These are phyloP conservation scores for Ophioderma brevispina DNA, from an alignment of 35 echinoderm and acorn worm species.

Conservation along the genomic window DNA sequence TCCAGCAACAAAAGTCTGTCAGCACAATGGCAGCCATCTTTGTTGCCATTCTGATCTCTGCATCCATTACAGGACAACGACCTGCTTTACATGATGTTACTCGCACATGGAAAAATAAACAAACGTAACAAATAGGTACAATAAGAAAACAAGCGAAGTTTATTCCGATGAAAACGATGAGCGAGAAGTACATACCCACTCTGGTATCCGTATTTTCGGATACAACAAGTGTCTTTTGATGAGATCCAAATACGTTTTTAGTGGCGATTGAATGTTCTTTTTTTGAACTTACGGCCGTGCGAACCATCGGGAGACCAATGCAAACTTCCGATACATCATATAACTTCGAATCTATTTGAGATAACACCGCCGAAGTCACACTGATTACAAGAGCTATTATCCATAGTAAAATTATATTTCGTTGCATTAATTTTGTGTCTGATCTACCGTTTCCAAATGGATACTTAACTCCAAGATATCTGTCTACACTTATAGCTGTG, in stretches of 20 bases:
- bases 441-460: neutral
- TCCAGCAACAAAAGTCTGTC: constrained; percentile 63
- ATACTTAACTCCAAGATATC: neutral
- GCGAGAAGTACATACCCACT: neutral
- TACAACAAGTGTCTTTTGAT: neutral
- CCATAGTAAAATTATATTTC: neutral
- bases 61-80: neutral
- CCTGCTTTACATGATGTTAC: neutral
- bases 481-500: neutral
- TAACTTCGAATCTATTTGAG: neutral
- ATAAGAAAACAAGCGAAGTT: constrained; percentile 13
- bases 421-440: neutral
- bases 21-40: constrained; percentile 36
- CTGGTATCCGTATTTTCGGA: neutral
- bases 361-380: neutral
- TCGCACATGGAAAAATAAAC: neutral
- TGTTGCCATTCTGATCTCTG: constrained; percentile 18
- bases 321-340: constrained; percentile 38
- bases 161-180: constrained; percentile 14
- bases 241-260: neutral
- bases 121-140: constrained; percentile 5
- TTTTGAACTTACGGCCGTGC: neutral
- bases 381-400: neutral
- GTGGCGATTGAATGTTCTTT: neutral
- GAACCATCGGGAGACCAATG: constrained; percentile 18